These are phyloP conservation scores for Arctia plantaginis DNA, from an alignment of 2,888 invertebrate genomes.

Conservation along the genomic window DNA sequence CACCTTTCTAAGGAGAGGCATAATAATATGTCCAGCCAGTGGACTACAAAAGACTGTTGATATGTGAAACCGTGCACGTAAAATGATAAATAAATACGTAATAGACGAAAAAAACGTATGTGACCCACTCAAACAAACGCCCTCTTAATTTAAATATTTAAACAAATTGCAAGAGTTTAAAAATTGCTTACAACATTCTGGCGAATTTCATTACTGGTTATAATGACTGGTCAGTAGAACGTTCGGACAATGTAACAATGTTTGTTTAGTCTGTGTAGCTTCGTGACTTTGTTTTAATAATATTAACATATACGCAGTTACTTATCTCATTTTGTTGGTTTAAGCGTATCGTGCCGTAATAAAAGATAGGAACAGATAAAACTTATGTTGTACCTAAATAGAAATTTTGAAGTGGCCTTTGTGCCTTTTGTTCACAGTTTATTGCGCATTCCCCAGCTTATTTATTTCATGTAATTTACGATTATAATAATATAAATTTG, in stretches of 20 bases:
- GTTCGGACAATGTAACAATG: conserved; percentile 32
- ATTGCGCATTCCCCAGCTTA: conserved; percentile 8
- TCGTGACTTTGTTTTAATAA: conserved; percentile 29
- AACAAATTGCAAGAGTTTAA: background rate
- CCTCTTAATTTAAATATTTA: background rate
- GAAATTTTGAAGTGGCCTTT: too few species aligned
- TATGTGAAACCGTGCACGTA: too few species aligned
- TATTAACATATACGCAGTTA: conserved; percentile 26
- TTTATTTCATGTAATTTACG: conserved; percentile 14
- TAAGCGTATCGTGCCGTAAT: too few species aligned
- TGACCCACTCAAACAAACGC: background rate
- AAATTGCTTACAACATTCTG: too few species aligned
- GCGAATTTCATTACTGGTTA: conserved; percentile 28
- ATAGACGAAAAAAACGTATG: background rate
- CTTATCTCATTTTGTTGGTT: too few species aligned
- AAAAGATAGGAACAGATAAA: background rate
- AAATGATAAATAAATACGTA: too few species aligned
- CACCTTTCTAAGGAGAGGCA: too few species aligned
- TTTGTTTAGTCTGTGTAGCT: conserved; percentile 24
- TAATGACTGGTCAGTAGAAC: background rate
- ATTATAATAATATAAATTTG: conserved; percentile 15
- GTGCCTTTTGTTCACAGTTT: background rate
- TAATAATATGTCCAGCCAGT: too few species aligned
- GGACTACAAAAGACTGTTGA: too few species aligned
- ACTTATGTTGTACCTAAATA: background rate